Base-by-base conservation (phyloP, 1,140 invertebrate genomes). In the Calosoma granatense region DNA sequence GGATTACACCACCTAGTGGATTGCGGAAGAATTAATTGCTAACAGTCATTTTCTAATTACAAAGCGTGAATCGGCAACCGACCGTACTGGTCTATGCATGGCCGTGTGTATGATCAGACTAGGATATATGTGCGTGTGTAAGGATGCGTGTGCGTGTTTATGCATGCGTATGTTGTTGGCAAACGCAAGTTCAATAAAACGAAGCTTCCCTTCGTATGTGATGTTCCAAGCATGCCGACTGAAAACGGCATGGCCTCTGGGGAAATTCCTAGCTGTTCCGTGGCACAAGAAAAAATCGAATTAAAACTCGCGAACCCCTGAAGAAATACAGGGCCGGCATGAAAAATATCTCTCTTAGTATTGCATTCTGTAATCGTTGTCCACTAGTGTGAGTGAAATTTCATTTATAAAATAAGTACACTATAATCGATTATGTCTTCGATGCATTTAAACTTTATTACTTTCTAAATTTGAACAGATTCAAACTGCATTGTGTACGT, bases 191-290 rank as follows among this genome's bases (percentile, higher is more conserved):
- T 6, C 15, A 17, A 17, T 47, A 47, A 11, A 6, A 6, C 17
- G 41, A 47, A 47, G 41, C 9, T 17, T 9, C 6, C 6, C 6
- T 6, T 36, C 26, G 26, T 36, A 36, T 36, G 26, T 36, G 26
- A 6, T n/a, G 26, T 36, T 36, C n/a, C 26, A n/a, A 9, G 26
- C 6, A 36, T 36, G 6, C 26, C n/a, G 26, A n/a, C 26, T 36
- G 26, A 36, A n/a, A 36, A n/a, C 26, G 26, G 26, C n/a, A 9
- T 12, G 15, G 41, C 3, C 41, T 17, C 41, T 6, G 17, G 41
- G 41, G 41, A 47, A 47, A 47, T 47, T 47, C 41, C 17, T 47
- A 17, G 9, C 41, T 47, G 41, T 47, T 47, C 17, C 41, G 9
- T 17, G 15, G 41, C 17, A 11, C 41, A 17, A 47, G 17, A 47